These are phyloP conservation scores for Ostrea denselamellosa DNA, from an alignment of 1,140 invertebrate genomes.

Conservation along the genomic window DNA sequence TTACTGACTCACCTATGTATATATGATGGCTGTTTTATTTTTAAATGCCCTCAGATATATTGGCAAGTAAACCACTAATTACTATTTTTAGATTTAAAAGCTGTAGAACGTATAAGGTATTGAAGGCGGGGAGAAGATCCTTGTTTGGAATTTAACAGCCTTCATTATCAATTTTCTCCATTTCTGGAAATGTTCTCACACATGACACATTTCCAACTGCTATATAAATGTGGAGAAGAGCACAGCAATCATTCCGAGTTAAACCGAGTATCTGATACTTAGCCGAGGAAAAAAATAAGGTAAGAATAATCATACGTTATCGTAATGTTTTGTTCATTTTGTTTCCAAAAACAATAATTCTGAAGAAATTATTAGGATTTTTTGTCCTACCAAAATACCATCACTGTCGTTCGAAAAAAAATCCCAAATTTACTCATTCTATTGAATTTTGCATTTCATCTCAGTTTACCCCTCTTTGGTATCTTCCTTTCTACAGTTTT, in stretches of 20 bases:
- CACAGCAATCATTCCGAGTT: background rate
- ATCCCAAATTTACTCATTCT: background rate
- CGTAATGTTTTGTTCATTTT: background rate
- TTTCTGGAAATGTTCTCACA: conserved; percentile 19
- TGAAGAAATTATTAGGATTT: too few relatives aligned
- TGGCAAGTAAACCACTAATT: background rate
- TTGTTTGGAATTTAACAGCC: background rate
- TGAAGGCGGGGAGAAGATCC: background rate
- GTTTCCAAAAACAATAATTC: background rate
- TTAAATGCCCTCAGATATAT: too few relatives aligned
- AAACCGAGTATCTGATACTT: background rate
- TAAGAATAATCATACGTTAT: background rate
- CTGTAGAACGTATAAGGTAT: background rate
- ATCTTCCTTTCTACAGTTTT: background rate
- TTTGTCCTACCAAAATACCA: too few relatives aligned
- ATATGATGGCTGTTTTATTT: too few relatives aligned
- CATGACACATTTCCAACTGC: background rate
- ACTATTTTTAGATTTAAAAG: conserved; percentile 3
- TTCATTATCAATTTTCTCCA: background rate
- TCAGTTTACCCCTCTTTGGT: background rate
- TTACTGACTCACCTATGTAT: too few relatives aligned
- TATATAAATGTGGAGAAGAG: background rate
- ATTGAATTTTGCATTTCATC: background rate
- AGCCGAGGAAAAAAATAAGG: background rate
- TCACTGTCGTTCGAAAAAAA: too few relatives aligned